Percentiles rank a stretch among this genome's conserved stretches.
Conservation (phyloP, 2,113 vertebrate species). For the Charadrius vociferus region DNA sequence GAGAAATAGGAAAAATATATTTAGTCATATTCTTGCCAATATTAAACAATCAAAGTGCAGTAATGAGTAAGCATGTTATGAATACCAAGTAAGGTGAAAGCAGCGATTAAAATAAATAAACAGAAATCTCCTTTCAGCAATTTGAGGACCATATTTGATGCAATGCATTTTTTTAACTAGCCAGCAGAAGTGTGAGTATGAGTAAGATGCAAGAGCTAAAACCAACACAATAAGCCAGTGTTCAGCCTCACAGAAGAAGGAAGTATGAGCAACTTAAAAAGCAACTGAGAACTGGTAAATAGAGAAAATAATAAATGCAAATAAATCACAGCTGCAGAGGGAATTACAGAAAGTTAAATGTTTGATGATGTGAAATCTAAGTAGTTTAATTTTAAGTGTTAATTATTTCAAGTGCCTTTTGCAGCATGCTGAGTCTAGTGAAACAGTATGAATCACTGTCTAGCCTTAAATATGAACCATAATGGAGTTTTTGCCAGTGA, state of each 20-base stretch:
- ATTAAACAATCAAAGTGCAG: conserved; percentile 11
- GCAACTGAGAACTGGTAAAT: conserved; percentile 13
- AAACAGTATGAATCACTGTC: conserved; percentile 54
- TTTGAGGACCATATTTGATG: conserved; percentile 19
- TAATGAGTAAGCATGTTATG: background rate
- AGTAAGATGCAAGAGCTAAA: conserved; percentile 34
- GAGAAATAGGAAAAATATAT: background rate
- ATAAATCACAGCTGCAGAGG: conserved; percentile 58
- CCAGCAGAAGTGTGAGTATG: conserved; percentile 10
- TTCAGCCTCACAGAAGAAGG: conserved; percentile 21
- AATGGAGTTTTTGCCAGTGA: conserved; percentile 13
- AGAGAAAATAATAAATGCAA: conserved; percentile 59
- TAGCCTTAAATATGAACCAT: conserved; percentile 25
- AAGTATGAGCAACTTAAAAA: conserved; percentile 52
- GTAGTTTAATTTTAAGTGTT: conserved; percentile 64
- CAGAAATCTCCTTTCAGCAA: conserved; percentile 12
- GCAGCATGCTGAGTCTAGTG: conserved; percentile 61
- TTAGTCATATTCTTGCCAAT: background rate
- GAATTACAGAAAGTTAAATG: conserved; percentile 57
- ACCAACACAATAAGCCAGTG: conserved; percentile 32
- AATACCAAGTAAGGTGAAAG: background rate
- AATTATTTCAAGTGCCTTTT: conserved; percentile 67
- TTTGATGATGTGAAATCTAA: conserved; percentile 65
- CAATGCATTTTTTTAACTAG: background rate
- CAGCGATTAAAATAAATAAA: conserved; percentile 28